Base-by-base conservation (phyloP, 1,140 invertebrate species). In the Callitettix versicolor region DNA sequence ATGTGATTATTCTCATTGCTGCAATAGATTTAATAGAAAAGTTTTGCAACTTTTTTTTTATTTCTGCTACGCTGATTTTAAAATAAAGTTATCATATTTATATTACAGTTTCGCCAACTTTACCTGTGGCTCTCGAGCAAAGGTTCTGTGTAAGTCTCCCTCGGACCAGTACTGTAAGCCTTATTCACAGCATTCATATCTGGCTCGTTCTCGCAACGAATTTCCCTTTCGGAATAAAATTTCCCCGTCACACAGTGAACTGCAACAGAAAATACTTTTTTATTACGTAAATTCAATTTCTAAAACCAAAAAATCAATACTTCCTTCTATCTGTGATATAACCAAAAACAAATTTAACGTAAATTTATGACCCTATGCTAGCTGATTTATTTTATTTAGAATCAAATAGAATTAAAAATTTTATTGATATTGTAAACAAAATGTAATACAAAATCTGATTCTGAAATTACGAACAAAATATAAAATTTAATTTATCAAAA, bases 101-200 rank as follows among this genome's bases (percentile, higher is more conserved):
- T n/a, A n/a, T n/a, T n/a, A n/a, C n/a, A n/a, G n/a, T n/a, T n/a
- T n/a, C n/a, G n/a, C n/a, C n/a, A n/a, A n/a, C 26, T 9, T 56
- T 53, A 62, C 60, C 50, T 42, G 47, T 62, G 60, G 33, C 60
- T 62, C 40, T 60, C 60, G 3, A 57, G 44, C 11, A 53, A 24
- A 1, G 58, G 55, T 30, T 49, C 20, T 14, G 22, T 18, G 49
- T 54, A 55, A 38, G 56, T 59, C 26, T 58, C 26, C 42, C 52
- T 55, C 5, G 60, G 60, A 1, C 50, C 53, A 1, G n/a, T 15
- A 15, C 56, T 56, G 33, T 58, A 57, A 11, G 53, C 53, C 12
- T 21, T 47, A 34, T 50, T 43, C 1, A 55, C 52, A 17, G 49
- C 56, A 24, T 59, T 53, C 14, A 60, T 42, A 22, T 50, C 41